phyloP scores from a whole-genome alignment of 2,113 vertebrate species.

The Tupaia chinensis region DNA sequence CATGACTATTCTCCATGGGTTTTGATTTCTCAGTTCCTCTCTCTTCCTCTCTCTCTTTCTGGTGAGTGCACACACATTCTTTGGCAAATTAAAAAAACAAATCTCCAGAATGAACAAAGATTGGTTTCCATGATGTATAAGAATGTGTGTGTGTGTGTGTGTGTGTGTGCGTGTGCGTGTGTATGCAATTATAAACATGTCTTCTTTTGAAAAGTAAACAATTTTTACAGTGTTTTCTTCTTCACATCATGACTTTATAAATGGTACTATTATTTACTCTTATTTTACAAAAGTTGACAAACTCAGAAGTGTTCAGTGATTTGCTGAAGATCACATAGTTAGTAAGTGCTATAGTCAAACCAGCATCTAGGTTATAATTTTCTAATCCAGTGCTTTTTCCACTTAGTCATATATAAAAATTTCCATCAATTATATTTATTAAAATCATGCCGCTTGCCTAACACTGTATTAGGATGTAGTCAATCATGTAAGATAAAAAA shows the following conservation, averaged over 20 bases:
- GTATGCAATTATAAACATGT: background rate
- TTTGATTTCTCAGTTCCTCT: too few relatives aligned
- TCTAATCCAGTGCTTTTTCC: background rate
- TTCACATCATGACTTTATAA: background rate
- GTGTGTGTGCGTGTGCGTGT: background rate
- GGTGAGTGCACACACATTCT: too few relatives aligned
- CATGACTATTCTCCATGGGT: too few relatives aligned
- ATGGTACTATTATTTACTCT: background rate
- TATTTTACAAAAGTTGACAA: background rate
- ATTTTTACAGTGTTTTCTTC: background rate
- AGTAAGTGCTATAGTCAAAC: background rate
- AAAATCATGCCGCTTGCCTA: background rate
- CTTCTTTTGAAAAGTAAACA: slow-evolving; percentile 11
- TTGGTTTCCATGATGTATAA: background rate
- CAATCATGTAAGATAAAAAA: background rate
- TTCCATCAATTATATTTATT: background rate
- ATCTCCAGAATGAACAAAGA: background rate
- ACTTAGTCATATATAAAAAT: background rate
- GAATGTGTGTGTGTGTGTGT: too few relatives aligned
- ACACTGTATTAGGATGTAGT: background rate
- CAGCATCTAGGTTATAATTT: background rate
- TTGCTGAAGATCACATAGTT: background rate
- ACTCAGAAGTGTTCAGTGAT: background rate
- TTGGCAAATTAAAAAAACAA: background rate
- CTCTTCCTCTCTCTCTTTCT: too few relatives aligned